Evolutionary conservation across 2,888 invertebrate species (phyloP), one percentile per base, ranked within the genome.

Genomic region (Abrostola tripartita): DNA sequence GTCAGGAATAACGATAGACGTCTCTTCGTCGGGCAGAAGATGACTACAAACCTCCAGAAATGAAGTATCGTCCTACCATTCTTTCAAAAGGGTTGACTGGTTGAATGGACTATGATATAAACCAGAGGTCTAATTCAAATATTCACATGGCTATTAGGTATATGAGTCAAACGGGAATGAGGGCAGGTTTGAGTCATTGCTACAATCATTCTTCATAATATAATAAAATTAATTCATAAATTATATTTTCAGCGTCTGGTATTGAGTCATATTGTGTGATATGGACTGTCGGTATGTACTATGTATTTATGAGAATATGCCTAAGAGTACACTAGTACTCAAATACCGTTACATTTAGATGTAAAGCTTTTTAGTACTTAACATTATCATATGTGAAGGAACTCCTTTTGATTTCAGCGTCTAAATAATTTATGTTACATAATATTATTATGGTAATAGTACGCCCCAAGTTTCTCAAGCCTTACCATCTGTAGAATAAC

Each of bases 201-300:
- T 9, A 58, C 38, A 42, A 58, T 47, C 24, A 38, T 51, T 52
- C 40, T 58, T 38, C 14, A 35, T 14, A 49, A 40, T 41, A 2
- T 44, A 12, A 49, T 53, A 35, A 12, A 56, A 59, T 63, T 42
- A 42, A 50, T 52, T 40, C n/a, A 63, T 63, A 47, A 42, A 51
- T 52, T 44, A 14, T 51, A 41, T 51, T 53, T 74, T 55, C 54
- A 58, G 37, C 40, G 10, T 7, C 9, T 40, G 7, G 0, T 5
- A 44, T 38, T 74, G 70, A 71, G 42, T 74, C 70, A 71, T 68
- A 44, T 24, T 37, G 7, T 37, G 7, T n/a, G 40, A 12, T 57
- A 57, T 41, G 42, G 42, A n/a, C 8, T 41, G 40, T 37, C 9
- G 7, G 37, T 65, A 12, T 6, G 8, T 47, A 12, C 24, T 6